Percentiles rank a stretch among this genome's conserved stretches.
Conservation (phyloP, 2,113 vertebrate species). For the Hypanus sabinus region DNA sequence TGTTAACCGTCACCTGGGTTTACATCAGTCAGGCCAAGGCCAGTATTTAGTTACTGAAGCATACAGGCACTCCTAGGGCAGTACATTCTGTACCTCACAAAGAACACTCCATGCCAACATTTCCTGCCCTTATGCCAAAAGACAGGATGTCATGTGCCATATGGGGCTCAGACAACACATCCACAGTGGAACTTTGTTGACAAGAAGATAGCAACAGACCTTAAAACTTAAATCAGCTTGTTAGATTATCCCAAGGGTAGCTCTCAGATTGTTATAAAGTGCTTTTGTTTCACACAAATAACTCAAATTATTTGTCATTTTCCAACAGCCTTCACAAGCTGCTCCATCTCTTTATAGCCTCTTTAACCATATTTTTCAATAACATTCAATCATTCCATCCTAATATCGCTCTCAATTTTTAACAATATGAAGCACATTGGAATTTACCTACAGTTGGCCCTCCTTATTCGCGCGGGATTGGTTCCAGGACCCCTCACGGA, state of each 20-base stretch:
- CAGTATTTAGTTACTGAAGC: neutral
- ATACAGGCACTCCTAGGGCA: neutral
- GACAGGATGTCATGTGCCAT: neutral
- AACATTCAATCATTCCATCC: neutral
- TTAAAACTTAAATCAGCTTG: neutral
- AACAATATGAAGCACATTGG: neutral
- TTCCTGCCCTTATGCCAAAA: neutral
- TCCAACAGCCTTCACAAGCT: neutral
- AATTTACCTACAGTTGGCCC: no score
- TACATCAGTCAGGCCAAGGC: neutral
- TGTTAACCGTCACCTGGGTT: neutral
- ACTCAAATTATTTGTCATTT: neutral
- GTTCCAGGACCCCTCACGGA: no score
- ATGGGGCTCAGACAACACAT: neutral
- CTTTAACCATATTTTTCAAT: neutral
- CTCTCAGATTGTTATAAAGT: neutral
- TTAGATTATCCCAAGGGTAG: neutral
- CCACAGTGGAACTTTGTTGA: neutral
- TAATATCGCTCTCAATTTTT: neutral
- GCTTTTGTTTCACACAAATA: neutral
- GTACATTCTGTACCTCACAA: conserved; percentile 22
- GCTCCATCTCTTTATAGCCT: neutral
- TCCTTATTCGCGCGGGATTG: no score
- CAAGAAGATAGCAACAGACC: neutral
- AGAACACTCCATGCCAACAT: neutral